These are phyloP conservation scores for Hartigia nigra DNA, from an alignment of 2,888 invertebrate species.

Conservation along the genomic window DNA sequence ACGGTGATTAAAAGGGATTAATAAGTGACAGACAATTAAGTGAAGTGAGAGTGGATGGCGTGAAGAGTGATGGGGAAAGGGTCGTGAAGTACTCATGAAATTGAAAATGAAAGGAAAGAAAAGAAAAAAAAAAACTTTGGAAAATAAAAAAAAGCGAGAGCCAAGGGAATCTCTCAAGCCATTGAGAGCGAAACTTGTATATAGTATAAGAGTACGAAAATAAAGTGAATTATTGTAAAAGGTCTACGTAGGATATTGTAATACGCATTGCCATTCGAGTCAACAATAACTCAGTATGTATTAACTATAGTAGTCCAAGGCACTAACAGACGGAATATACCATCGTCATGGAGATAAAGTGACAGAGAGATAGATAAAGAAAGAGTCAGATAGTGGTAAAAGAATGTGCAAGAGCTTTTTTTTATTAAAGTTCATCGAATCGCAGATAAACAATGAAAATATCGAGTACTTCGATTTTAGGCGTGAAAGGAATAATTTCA, in stretches of 20 bases:
- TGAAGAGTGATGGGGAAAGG: background rate
- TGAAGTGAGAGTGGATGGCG: background rate
- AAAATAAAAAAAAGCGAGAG: background rate
- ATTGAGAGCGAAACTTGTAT: conserved; percentile 15
- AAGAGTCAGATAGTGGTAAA: background rate
- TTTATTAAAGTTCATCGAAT: background rate
- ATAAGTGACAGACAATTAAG: background rate
- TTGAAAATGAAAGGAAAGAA: background rate
- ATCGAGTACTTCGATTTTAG: background rate
- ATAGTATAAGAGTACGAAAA: conserved; percentile 13
- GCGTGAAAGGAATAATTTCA: background rate
- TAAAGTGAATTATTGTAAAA: conserved; percentile 16
- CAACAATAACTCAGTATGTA: background rate
- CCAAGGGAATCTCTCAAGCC: conserved; percentile 14
- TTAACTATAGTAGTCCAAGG: conserved; percentile 12
- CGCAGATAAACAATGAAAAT: background rate
- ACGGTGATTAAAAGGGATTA: background rate
- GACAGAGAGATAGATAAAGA: background rate
- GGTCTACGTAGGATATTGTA: conserved; percentile 14
- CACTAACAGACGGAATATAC: conserved; percentile 10
- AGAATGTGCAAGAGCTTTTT: background rate
- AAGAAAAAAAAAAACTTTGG: background rate
- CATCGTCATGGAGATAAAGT: background rate
- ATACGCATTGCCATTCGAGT: conserved; percentile 10
- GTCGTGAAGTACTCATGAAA: background rate